phyloP scores from a whole-genome alignment of 2,888 invertebrate genomes.

The Amphipoea oculea region DNA sequence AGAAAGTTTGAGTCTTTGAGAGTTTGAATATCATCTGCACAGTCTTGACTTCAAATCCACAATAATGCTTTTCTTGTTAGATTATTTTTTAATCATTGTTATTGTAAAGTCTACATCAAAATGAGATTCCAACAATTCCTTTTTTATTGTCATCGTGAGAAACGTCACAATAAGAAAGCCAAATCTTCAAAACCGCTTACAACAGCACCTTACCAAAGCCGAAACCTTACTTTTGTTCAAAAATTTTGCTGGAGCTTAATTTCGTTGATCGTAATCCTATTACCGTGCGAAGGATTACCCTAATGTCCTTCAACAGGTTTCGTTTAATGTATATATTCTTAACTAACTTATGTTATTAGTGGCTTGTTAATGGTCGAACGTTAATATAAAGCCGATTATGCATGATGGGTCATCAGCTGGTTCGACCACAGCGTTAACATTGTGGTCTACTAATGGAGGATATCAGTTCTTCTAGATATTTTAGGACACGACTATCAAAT shows the following conservation, averaged over 20 bases:
- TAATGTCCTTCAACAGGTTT: conserved; percentile 62
- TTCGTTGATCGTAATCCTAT: conserved; percentile 61
- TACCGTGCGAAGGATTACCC: conserved; percentile 39
- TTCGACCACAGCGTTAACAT: background rate
- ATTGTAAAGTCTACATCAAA: background rate
- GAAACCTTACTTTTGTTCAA: conserved; percentile 67
- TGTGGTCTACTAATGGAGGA: conserved; percentile 6
- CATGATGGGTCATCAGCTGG: background rate
- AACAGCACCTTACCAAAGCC: conserved; percentile 10
- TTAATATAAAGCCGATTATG: conserved; percentile 33
- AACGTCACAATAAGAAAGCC: conserved; percentile 1
- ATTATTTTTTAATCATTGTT: background rate
- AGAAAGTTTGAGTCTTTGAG: background rate
- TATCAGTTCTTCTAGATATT: background rate
- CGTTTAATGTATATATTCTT: conserved; percentile 48
- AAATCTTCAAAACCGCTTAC: conserved; percentile 1
- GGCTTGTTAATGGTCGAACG: conserved; percentile 10
- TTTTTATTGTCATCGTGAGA: background rate
- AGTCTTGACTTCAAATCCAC: background rate
- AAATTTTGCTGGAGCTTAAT: conserved; percentile 57
- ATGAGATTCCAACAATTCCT: background rate
- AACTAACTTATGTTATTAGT: conserved; percentile 60
- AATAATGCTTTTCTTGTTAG: background rate
- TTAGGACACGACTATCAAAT: background rate
- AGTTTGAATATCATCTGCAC: background rate